phyloP scores from a whole-genome alignment of 2,113 vertebrate species.

The Alexandromys fortis region DNA sequence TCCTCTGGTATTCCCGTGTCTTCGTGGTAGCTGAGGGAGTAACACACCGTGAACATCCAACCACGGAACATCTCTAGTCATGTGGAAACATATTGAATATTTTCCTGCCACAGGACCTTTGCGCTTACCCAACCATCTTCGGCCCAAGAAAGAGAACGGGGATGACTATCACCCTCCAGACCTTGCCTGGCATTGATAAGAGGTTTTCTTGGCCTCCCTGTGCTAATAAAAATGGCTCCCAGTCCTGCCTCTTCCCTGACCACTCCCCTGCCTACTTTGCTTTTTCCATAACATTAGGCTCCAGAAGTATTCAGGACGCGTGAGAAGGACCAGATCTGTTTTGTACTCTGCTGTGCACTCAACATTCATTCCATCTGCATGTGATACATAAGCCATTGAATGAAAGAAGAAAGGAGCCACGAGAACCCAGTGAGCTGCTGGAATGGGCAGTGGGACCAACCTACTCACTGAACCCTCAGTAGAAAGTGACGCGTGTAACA shows the following conservation, averaged over 20 bases:
- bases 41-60: not conserved
- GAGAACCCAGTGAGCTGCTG: not conserved
- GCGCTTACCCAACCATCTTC: not conserved
- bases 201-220: not conserved
- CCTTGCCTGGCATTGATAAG: not conserved
- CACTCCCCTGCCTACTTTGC: not conserved
- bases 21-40: not conserved
- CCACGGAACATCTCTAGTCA: no score
- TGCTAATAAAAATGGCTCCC: not conserved
- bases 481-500: not conserved
- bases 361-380: not conserved
- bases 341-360: not conserved
- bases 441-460: not conserved
- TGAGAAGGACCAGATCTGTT: not conserved
- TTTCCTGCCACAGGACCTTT: not conserved
- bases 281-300: not conserved
- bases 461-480: not conserved
- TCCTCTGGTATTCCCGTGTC: not conserved
- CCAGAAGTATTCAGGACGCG: not conserved
- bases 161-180: not conserved
- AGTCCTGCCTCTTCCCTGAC: no score
- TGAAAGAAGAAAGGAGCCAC: not conserved
- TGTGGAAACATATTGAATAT: not conserved
- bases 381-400: not conserved
- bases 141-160: not conserved